These are phyloP conservation scores for Menidia menidia DNA, from an alignment of 2,797 vertebrate genomes.

Conservation along the genomic window DNA sequence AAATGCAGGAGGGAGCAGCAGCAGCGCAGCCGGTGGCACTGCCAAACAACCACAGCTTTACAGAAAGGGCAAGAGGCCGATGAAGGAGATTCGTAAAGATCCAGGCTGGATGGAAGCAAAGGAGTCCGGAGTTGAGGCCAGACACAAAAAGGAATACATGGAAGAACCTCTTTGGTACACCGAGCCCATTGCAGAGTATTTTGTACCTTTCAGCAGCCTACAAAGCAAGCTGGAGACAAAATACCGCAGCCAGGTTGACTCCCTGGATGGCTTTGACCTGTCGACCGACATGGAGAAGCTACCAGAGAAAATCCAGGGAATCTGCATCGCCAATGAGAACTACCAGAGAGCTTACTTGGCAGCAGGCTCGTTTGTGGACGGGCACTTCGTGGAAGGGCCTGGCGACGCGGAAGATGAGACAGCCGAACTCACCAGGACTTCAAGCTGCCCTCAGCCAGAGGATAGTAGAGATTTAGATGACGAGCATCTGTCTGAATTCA, in stretches of 20 bases:
- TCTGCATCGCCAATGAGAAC: slow-evolving; percentile 90
- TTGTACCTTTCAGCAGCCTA: slow-evolving; percentile 92
- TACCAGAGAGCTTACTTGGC: slow-evolving; percentile 94
- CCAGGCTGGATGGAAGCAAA: slow-evolving; percentile 82
- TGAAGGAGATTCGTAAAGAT: slow-evolving; percentile 91
- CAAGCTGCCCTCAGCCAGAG: slow-evolving; percentile 93
- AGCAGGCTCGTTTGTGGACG: slow-evolving; percentile 97
- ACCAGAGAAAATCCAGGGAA: slow-evolving; percentile 91
- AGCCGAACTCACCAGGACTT: slow-evolving; percentile 91
- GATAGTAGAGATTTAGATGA: slow-evolving; percentile 96
- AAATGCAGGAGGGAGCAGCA: slow-evolving; percentile 81
- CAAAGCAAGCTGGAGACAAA: slow-evolving; percentile 98
- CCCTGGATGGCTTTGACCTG: slow-evolving; percentile 74
- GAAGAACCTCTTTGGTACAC: slow-evolving; percentile 99
- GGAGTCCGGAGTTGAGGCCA: slow-evolving; percentile 85
- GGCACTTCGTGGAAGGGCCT: slow-evolving; percentile 97
- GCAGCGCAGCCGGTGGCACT: slow-evolving; percentile 78
- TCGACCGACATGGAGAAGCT: slow-evolving; percentile 86
- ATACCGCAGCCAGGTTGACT: slow-evolving; percentile 89
- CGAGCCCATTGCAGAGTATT: slow-evolving; percentile 96
- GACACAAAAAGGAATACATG: slow-evolving; percentile 92
- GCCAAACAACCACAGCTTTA: slow-evolving; percentile 88
- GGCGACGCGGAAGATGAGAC: slow-evolving; percentile 90
- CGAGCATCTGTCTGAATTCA: slow-evolving; percentile 98
- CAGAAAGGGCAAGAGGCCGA: slow-evolving; percentile 90